These are phyloP conservation scores for Oppia nitens DNA, from an alignment of 1,140 invertebrate genomes.

Conservation along the genomic window DNA sequence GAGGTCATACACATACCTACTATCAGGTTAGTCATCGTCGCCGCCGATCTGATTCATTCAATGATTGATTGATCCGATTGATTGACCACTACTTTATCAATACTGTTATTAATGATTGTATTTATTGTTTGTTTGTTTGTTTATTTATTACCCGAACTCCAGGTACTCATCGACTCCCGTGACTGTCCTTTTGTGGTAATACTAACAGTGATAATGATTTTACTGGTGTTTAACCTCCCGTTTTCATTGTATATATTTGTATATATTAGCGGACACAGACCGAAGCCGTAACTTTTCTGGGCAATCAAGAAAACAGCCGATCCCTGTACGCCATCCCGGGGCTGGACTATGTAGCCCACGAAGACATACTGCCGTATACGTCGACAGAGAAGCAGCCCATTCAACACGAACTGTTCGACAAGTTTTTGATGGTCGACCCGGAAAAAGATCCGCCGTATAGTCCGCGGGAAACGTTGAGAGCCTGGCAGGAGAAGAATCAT, in stretches of 20 bases:
- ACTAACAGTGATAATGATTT: slow-evolving; percentile 19
- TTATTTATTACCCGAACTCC: too few relatives aligned
- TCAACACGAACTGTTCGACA: slow-evolving; percentile 87
- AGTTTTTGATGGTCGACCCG: slow-evolving; percentile 65
- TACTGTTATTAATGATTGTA: too few relatives aligned
- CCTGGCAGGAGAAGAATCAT: slow-evolving; percentile 95
- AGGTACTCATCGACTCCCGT: slow-evolving; percentile 79
- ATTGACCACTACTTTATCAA: too few relatives aligned
- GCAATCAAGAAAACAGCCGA: slow-evolving; percentile 80
- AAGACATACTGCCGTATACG: slow-evolving; percentile 45
- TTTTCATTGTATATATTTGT: background rate
- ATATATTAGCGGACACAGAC: slow-evolving; percentile 67
- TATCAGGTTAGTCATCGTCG: too few relatives aligned
- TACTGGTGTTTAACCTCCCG: background rate
- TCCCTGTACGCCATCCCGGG: slow-evolving; percentile 70
- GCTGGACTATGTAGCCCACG: slow-evolving; percentile 88
- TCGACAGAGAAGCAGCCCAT: slow-evolving; percentile 35
- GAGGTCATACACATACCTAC: slow-evolving; percentile 77
- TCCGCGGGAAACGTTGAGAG: slow-evolving; percentile 62
- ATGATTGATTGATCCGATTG: too few relatives aligned
- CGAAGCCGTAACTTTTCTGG: slow-evolving; percentile 91
- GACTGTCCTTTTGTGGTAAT: slow-evolving; percentile 89
- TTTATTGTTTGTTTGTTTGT: too few relatives aligned
- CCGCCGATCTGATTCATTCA: too few relatives aligned
- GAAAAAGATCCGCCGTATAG: slow-evolving; percentile 72